phyloP scores from a whole-genome alignment of 1,140 invertebrate species.

The Probaryconus sp. region DNA sequence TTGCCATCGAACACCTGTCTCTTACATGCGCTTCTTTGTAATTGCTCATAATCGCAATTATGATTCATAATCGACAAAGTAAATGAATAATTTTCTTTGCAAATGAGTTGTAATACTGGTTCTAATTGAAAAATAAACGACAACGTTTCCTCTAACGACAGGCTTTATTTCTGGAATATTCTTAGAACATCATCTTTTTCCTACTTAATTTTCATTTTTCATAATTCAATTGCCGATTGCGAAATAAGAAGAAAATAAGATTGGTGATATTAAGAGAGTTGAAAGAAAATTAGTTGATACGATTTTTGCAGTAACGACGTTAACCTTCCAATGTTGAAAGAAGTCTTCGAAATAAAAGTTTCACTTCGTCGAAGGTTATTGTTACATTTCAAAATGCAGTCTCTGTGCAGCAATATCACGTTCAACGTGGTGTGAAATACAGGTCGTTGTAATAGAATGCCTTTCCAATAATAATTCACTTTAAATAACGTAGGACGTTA shows the following conservation, averaged over 20 bases:
- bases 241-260: too few species aligned
- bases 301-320: too few species aligned
- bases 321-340: too few species aligned
- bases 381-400: conserved; percentile 25
- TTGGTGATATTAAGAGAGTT: not conserved
- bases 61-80: conserved; percentile 47
- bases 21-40: conserved; percentile 58
- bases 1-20: conserved; percentile 54
- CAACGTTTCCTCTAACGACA: too few species aligned
- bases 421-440: conserved; percentile 27
- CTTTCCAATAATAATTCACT: conserved; percentile 69
- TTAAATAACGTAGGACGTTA: conserved; percentile 66
- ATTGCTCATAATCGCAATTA: conserved; percentile 49
- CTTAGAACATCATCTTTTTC: too few species aligned
- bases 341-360: conserved; percentile 1
- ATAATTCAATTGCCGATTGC: too few species aligned
- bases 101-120: conserved; percentile 39
- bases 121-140: conserved; percentile 10
- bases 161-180: too few species aligned
- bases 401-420: not conserved
- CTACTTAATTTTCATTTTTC: too few species aligned
- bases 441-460: conserved; percentile 65
- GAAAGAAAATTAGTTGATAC: not conserved
- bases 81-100: conserved; percentile 43
- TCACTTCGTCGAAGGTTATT: conserved; percentile 9